Percentiles rank a stretch among this genome's conserved stretches.
Conservation (phyloP, 2,113 vertebrate genomes). For the Morone chrysops region DNA sequence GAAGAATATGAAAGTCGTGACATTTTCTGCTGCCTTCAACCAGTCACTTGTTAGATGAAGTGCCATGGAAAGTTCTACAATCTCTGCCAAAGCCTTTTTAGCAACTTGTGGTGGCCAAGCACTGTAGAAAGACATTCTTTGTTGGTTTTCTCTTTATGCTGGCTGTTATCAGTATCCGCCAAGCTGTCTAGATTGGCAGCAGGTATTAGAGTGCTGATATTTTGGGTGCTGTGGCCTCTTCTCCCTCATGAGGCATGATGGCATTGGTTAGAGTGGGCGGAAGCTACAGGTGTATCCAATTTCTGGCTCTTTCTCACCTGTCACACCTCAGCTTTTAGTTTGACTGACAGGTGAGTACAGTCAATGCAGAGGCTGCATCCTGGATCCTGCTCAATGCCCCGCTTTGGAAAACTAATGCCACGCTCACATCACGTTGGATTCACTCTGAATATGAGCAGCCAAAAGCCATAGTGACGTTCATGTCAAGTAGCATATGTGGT, state of each 20-base stretch:
- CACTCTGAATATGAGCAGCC: slow-evolving; percentile 11
- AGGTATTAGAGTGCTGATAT: slow-evolving; percentile 41
- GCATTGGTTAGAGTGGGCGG: slow-evolving; percentile 27
- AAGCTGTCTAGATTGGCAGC: slow-evolving; percentile 48
- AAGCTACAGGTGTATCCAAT: slow-evolving; percentile 69
- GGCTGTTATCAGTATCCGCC: slow-evolving; percentile 48
- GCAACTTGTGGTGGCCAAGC: slow-evolving; percentile 25
- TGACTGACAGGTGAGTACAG: slow-evolving; percentile 55
- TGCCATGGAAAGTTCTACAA: slow-evolving; percentile 67
- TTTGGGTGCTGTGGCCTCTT: slow-evolving; percentile 42
- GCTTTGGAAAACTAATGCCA: slow-evolving; percentile 11
- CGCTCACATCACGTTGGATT: slow-evolving; percentile 15
- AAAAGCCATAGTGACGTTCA: background rate
- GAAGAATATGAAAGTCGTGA: slow-evolving; percentile 72
- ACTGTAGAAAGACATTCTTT: slow-evolving; percentile 13
- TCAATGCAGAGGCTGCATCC: slow-evolving; percentile 30
- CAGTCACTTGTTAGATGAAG: slow-evolving; percentile 63
- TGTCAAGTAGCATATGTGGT: background rate
- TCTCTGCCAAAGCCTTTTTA: slow-evolving; percentile 51
- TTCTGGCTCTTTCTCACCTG: slow-evolving; percentile 71
- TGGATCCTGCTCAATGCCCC: slow-evolving; percentile 17
- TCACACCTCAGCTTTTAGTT: slow-evolving; percentile 62
- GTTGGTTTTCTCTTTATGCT: slow-evolving; percentile 27
- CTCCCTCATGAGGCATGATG: slow-evolving; percentile 20
- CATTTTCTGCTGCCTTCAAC: slow-evolving; percentile 75